These are phyloP conservation scores for Pseudococcus viburni DNA, from an alignment of 2,888 invertebrate species.

Conservation along the genomic window DNA sequence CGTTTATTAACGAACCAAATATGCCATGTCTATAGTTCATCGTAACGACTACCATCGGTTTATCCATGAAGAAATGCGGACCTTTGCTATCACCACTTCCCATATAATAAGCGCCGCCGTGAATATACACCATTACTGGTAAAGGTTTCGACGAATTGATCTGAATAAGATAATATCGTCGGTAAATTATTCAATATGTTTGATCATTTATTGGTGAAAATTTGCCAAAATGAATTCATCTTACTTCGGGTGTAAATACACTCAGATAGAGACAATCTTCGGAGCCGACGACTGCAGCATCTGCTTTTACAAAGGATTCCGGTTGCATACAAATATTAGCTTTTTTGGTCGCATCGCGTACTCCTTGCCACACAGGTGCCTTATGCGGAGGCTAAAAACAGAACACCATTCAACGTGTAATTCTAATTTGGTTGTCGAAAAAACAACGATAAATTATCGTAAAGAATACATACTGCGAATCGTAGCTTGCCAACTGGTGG, in stretches of 20 bases:
- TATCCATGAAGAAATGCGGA: constrained; percentile 76
- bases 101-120: constrained; percentile 78
- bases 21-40: constrained; percentile 76
- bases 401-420: not conserved
- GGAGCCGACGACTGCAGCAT: constrained; percentile 71
- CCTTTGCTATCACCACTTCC: constrained; percentile 74
- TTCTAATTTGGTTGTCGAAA: not conserved
- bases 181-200: no score
- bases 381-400: constrained; percentile 70
- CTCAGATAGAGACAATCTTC: constrained; percentile 75
- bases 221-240: not conserved
- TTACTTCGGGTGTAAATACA: constrained; percentile 71
- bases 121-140: constrained; percentile 80
- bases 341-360: constrained; percentile 72
- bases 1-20: constrained; percentile 70
- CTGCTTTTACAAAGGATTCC: constrained; percentile 68
- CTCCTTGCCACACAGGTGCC: constrained; percentile 71
- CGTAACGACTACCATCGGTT: constrained; percentile 78
- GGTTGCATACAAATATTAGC: constrained; percentile 71
- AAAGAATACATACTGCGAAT: constrained; percentile 70
- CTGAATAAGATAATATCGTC: not conserved
- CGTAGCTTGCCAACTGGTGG: constrained; percentile 71
- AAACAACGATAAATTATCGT: not conserved
- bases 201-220: not conserved
- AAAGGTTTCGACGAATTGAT: constrained; percentile 70